Evolutionary conservation across 2,113 vertebrate species (phyloP).

Genomic region (Lamprologus tigripictilis): DNA sequence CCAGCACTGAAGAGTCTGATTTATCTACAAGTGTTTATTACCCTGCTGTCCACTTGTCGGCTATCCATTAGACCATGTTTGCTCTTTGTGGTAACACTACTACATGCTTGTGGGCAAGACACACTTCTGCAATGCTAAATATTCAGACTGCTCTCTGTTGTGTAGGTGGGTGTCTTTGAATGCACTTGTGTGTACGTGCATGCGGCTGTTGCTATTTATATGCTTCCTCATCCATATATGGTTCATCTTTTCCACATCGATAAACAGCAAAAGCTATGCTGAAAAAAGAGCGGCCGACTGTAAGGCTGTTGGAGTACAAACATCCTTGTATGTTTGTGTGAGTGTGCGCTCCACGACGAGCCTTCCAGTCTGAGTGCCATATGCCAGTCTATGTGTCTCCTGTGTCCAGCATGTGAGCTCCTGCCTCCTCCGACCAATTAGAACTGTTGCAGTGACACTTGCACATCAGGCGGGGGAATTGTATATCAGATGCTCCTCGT

Average conservation of each 20-base stretch:
- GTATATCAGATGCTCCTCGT: conserved; percentile 1
- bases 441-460: conserved; percentile 17
- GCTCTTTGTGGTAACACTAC: not conserved
- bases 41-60: not conserved
- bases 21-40: not conserved
- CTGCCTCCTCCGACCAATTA: conserved; percentile 41
- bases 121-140: not conserved
- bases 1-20: not conserved
- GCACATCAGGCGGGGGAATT: conserved; percentile 2
- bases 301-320: not conserved
- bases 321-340: not conserved
- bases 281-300: conserved; percentile 29
- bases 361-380: not conserved
- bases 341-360: not conserved
- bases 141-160: not conserved
- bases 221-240: not conserved
- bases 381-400: not conserved
- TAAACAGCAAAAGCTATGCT: not conserved
- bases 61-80: not conserved
- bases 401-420: conserved; percentile 17
- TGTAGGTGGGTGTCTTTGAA: not conserved
- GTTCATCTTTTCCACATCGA: conserved; percentile 12
- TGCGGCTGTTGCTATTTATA: conserved; percentile 22
- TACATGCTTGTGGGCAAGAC: not conserved
- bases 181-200: not conserved